phyloP scores from a whole-genome alignment of 2,888 invertebrate genomes.

The Eugnorisma glareosa region DNA sequence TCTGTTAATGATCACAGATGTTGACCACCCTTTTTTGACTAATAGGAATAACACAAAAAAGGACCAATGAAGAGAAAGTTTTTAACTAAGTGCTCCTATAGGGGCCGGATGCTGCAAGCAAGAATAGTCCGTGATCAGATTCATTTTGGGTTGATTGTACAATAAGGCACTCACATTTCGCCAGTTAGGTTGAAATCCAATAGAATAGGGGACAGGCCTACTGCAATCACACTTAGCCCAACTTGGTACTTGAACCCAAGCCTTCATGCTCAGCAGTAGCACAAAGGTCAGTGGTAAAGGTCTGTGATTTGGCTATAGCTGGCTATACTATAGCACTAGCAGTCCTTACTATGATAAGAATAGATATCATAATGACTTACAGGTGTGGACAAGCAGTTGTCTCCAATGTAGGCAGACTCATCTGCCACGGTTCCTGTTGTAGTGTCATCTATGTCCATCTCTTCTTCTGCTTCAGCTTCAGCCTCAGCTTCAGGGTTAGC shows the following conservation, averaged over 20 bases:
- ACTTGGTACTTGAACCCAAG: neutral
- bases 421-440: constrained; percentile 81
- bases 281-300: neutral
- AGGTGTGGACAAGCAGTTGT: constrained; percentile 88
- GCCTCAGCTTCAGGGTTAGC: constrained; percentile 76
- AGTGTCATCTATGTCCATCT: constrained; percentile 88
- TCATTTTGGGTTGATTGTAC: no score
- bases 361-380: constrained; percentile 72
- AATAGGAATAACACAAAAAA: no score
- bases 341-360: neutral
- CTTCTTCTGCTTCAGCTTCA: constrained; percentile 80
- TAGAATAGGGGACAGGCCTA: neutral
- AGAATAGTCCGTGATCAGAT: no score
- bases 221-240: neutral
- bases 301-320: neutral
- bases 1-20: no score
- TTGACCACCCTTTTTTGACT: no score
- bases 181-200: neutral
- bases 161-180: neutral
- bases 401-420: constrained; percentile 87
- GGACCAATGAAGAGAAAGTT: no score
- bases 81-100: no score
- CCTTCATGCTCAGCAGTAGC: neutral
- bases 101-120: no score
- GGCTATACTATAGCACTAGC: no score